Percentiles rank a stretch among this genome's conserved stretches.
Conservation (phyloP, 2,797 vertebrate species). For the Varecia variegata region DNA sequence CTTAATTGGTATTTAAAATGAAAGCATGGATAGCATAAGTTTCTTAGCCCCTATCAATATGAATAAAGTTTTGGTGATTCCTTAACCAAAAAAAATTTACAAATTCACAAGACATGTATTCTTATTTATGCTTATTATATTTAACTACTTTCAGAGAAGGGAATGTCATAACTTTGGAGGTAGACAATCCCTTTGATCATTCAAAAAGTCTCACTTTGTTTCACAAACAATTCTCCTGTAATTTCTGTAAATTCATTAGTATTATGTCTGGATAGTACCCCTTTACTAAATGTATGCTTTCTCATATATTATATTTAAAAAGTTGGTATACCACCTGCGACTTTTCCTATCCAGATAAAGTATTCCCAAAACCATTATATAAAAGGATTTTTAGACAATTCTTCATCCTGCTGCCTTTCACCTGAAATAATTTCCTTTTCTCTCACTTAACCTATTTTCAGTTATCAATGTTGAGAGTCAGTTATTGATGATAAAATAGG, state of each 20-base stretch:
- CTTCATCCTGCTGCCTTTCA: neutral
- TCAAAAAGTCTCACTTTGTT: neutral
- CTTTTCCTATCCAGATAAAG: neutral
- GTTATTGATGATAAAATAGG: neutral
- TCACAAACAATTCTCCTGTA: neutral
- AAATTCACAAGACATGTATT: neutral
- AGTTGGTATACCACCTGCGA: neutral
- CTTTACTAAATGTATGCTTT: neutral
- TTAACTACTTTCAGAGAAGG: neutral
- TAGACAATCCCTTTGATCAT: neutral
- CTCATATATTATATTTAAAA: neutral
- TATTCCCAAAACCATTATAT: neutral
- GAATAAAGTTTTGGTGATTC: neutral
- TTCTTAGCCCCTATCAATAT: neutral
- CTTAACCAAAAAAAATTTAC: neutral
- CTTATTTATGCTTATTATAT: neutral
- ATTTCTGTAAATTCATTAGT: neutral
- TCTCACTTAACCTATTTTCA: neutral
- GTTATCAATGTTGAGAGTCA: neutral
- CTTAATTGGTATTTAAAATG: neutral
- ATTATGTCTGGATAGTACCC: neutral
- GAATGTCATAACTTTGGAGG: neutral
- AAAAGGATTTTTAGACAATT: neutral
- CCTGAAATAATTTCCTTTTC: neutral
- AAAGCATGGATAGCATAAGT: neutral